A percentile compares a stretch with the other conserved stretches of the same genome.
These are phyloP conservation scores for Notodonta dromedarius DNA, from an alignment of 2,888 invertebrate genomes.

Conservation along the genomic window DNA sequence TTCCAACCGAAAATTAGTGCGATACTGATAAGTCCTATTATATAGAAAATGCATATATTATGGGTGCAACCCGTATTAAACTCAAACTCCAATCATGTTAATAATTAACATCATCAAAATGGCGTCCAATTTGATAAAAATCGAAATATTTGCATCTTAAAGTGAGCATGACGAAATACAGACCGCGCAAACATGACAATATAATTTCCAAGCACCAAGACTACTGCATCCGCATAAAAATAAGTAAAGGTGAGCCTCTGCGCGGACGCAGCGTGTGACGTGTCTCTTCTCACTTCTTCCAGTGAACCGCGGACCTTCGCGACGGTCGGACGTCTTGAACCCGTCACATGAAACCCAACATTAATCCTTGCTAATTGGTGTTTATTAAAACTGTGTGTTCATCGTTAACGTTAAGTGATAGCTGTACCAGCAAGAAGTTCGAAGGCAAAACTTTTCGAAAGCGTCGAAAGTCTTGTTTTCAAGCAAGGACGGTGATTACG, in stretches of 20 bases:
- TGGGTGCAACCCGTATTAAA: no score
- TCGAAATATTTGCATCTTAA: no score
- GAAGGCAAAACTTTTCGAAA: constrained; percentile 35
- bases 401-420: neutral
- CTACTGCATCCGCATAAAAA: constrained; percentile 40
- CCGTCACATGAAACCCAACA: constrained; percentile 25
- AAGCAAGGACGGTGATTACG: constrained; percentile 68
- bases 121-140: no score
- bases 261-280: constrained; percentile 79
- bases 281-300: constrained; percentile 73
- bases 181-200: neutral
- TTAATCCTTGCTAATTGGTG: constrained; percentile 59
- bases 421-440: constrained; percentile 25
- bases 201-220: constrained; percentile 57
- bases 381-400: constrained; percentile 48
- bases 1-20: no score
- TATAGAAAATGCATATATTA: no score
- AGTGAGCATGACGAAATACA: no score
- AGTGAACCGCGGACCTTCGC: constrained; percentile 72
- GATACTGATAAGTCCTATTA: no score
- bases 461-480: constrained; percentile 54
- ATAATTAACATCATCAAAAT: no score
- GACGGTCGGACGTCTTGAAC: constrained; percentile 47
- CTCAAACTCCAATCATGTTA: no score
- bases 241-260: constrained; percentile 77